phyloP scores from a whole-genome alignment of 2,888 invertebrate genomes.

The Tipula vernalis region DNA sequence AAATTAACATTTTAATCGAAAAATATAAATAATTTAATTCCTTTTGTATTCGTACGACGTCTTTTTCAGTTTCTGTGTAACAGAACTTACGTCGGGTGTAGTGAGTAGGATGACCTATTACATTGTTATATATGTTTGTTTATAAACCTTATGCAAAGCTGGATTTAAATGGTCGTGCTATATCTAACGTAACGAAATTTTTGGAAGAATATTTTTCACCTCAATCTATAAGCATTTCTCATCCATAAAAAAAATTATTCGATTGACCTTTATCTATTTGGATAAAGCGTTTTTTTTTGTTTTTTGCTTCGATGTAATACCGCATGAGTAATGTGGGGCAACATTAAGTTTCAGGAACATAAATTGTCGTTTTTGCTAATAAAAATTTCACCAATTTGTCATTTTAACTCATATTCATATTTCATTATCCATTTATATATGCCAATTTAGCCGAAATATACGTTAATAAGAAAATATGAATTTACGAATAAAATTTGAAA shows the following conservation, averaged over 20 bases:
- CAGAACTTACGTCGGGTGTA: neutral
- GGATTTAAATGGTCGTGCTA: neutral
- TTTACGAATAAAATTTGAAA: too few relatives aligned
- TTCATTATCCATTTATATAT: neutral
- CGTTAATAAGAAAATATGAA: too few relatives aligned
- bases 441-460: too few relatives aligned
- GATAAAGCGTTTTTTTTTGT: neutral
- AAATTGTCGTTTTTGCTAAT: neutral
- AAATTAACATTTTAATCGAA: conserved; percentile 4
- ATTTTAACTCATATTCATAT: neutral
- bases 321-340: neutral
- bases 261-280: neutral
- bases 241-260: neutral
- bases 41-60: neutral
- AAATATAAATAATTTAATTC: neutral
- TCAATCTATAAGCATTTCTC: neutral
- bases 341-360: neutral
- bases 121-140: neutral
- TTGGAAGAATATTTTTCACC: neutral
- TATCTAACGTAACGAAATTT: neutral
- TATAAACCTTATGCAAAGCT: neutral
- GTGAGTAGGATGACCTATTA: neutral
- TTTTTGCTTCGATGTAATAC: neutral
- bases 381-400: neutral
- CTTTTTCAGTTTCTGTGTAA: neutral